Evolutionary conservation across 2,797 vertebrate species (phyloP).

Genomic region (Squalus acanthias): DNA sequence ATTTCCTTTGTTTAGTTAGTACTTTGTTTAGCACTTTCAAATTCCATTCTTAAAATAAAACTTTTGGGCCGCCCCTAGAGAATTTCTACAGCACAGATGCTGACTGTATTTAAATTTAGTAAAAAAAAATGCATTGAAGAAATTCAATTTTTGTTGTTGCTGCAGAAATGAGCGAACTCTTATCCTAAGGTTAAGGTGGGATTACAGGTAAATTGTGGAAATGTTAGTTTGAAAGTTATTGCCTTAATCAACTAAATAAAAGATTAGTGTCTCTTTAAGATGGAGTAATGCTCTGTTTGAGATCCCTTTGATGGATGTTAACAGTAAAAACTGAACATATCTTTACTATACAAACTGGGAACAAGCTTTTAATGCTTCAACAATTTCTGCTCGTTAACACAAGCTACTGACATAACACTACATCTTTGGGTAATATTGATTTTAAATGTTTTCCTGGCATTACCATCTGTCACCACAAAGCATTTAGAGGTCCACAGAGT

Average conservation of each 20-base stretch:
- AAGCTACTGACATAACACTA: slow-evolving; percentile 34
- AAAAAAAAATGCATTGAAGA: not conserved
- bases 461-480: slow-evolving; percentile 37
- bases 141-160: not conserved
- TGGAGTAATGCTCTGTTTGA: not conserved
- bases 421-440: slow-evolving; percentile 38
- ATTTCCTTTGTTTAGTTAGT: not conserved
- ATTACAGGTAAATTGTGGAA: slow-evolving; percentile 7
- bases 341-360: not conserved
- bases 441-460: slow-evolving; percentile 37
- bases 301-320: not conserved
- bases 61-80: not conserved
- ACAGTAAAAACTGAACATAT: slow-evolving; percentile 8
- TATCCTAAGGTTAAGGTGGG: not conserved
- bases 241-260: not conserved
- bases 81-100: not conserved
- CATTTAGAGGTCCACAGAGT: slow-evolving; percentile 33
- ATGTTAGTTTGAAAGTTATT: not conserved
- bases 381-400: slow-evolving; percentile 32
- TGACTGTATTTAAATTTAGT: not conserved
- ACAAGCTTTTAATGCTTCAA: slow-evolving; percentile 26
- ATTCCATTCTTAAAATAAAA: not conserved
- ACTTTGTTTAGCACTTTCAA: not conserved
- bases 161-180: not conserved
- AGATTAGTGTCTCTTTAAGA: not conserved